Evolutionary conservation across 92 coral and sea anemone species (phyloP).

Genomic region (Hydrozoanthus gracilis): DNA sequence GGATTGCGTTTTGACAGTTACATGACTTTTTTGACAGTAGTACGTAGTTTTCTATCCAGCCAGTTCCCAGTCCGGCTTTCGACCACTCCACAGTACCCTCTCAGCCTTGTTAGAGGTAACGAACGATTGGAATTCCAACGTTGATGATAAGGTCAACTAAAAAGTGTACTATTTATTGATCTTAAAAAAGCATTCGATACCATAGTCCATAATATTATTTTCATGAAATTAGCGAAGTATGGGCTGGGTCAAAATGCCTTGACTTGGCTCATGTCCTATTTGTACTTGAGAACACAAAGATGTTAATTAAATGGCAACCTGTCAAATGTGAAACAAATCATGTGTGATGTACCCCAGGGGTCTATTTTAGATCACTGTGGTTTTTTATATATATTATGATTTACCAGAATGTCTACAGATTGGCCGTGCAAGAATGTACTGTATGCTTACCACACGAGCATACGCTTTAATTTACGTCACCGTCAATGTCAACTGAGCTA

Average conservation of each 20-base stretch:
- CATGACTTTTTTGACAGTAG: neutral
- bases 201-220: constrained; percentile 31
- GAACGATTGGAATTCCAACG: neutral
- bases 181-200: constrained; percentile 18
- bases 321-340: constrained; percentile 25
- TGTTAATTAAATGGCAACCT: constrained; percentile 28
- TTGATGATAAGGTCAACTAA: neutral
- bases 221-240: constrained; percentile 10
- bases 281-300: constrained; percentile 35
- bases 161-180: neutral
- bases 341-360: constrained; percentile 45
- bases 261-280: constrained; percentile 23
- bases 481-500: neutral
- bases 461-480: neutral
- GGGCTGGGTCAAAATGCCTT: constrained; percentile 29
- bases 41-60: neutral
- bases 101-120: neutral
- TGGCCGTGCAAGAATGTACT: constrained; percentile 8
- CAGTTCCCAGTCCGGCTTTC: constrained; percentile 2
- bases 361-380: constrained; percentile 38
- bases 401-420: constrained; percentile 33
- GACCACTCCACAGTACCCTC: constrained; percentile 10
- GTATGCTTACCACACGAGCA: constrained; percentile 1
- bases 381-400: constrained; percentile 41
- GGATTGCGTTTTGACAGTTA: constrained; percentile 4